These are phyloP conservation scores for Lasius platythorax DNA, from an alignment of 2,888 invertebrate species.

Conservation along the genomic window DNA sequence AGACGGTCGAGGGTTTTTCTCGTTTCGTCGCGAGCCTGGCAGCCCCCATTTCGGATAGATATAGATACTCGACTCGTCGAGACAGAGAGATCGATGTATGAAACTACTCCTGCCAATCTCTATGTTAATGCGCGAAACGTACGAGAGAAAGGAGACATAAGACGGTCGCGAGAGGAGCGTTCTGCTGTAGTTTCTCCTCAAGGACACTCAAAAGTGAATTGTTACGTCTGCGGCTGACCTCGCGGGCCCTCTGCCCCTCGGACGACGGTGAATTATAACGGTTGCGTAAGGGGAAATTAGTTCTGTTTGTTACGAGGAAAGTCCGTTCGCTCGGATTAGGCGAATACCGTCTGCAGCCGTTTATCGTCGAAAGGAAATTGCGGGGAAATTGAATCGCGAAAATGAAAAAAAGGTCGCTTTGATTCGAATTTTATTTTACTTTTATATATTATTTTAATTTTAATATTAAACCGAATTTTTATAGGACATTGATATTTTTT, in stretches of 20 bases:
- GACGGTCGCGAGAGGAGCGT: conserved; percentile 71
- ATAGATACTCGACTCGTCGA: conserved; percentile 80
- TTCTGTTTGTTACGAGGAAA: conserved; percentile 65
- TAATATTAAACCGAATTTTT: background rate
- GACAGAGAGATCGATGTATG: conserved; percentile 83
- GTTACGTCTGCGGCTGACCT: conserved; percentile 86
- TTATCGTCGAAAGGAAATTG: conserved; percentile 15
- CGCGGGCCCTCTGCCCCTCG: conserved; percentile 78
- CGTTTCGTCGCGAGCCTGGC: conserved; percentile 71
- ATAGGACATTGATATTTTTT: background rate
- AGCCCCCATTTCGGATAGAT: conserved; percentile 76
- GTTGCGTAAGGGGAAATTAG: conserved; percentile 71
- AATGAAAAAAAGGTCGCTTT: background rate
- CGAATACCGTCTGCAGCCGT: conserved; percentile 11
- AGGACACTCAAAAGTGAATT: conserved; percentile 86
- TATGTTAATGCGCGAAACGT: conserved; percentile 82
- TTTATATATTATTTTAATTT: too few relatives aligned
- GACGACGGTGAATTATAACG: conserved; percentile 81
- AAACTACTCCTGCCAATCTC: conserved; percentile 85
- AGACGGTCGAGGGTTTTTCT: conserved; percentile 61
- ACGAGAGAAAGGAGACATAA: conserved; percentile 63
- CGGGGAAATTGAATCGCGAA: background rate
- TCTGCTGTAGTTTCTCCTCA: conserved; percentile 79
- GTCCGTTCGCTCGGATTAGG: conserved; percentile 28
- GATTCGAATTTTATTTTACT: background rate